phyloP scores from a whole-genome alignment of 2,797 vertebrate species.

The Oreochromis grahami region DNA sequence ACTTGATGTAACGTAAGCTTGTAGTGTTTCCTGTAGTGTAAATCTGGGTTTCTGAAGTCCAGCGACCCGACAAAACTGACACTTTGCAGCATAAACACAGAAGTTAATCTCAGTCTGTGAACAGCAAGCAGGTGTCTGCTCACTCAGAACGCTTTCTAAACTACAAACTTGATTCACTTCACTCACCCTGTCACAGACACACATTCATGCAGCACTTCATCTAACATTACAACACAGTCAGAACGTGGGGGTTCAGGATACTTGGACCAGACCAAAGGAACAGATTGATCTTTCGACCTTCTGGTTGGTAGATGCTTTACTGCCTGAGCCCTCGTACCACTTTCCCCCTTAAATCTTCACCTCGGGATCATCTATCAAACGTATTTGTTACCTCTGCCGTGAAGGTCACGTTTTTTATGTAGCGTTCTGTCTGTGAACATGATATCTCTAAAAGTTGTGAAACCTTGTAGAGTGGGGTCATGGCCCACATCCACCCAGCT shows the following conservation, averaged over 20 bases:
- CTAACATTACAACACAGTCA: neutral
- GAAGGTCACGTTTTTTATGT: neutral
- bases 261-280: neutral
- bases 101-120: neutral
- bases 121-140: neutral
- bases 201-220: neutral
- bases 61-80: accelerated
- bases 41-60: neutral
- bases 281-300: accelerated
- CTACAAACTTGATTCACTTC: neutral
- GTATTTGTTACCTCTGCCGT: neutral
- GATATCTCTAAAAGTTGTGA: neutral
- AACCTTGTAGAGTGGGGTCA: neutral
- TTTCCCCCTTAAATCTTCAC: neutral
- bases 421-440: neutral
- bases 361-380: neutral
- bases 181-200: neutral
- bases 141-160: neutral
- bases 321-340: neutral
- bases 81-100: neutral
- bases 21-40: neutral
- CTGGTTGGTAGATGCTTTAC: neutral
- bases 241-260: neutral
- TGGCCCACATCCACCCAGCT: neutral
- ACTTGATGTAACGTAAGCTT: accelerated